Evolutionary conservation across 2,113 vertebrate genomes (phyloP).

Genomic region (Seriola dumerili): DNA sequence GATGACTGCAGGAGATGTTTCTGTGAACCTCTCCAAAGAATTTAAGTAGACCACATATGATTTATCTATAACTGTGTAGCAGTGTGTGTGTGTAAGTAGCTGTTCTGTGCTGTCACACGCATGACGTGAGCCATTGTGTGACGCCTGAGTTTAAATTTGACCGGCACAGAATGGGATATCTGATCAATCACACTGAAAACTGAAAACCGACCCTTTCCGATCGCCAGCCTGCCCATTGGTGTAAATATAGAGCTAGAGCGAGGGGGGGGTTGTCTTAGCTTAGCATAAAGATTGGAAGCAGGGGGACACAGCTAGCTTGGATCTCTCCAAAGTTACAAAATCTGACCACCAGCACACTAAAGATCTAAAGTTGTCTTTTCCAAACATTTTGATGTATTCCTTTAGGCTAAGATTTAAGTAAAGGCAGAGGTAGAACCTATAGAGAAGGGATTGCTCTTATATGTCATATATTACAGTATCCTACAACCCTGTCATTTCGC

Average conservation of each 20-base stretch:
- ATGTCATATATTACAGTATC: neutral
- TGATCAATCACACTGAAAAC: no score
- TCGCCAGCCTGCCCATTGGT: no score
- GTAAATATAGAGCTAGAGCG: no score
- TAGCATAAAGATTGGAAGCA: neutral
- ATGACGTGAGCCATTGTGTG: no score
- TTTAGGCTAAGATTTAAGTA: neutral
- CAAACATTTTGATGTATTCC: neutral
- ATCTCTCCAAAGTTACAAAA: neutral
- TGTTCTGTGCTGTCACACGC: no score
- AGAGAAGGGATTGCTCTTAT: constrained; percentile 1
- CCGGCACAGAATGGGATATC: no score
- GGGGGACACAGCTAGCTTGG: neutral
- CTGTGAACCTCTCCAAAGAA: no score
- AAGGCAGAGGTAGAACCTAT: neutral
- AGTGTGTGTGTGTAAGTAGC: no score
- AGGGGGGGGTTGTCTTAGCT: neutral
- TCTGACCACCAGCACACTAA: neutral
- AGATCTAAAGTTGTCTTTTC: neutral
- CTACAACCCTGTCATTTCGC: neutral
- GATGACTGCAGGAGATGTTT: neutral
- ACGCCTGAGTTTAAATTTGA: no score
- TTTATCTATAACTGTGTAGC: no score
- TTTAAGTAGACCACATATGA: no score
- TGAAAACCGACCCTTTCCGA: no score